A percentile compares a stretch with the other conserved stretches of the same genome.
phyloP scores from a whole-genome alignment of 2,888 invertebrate genomes.

The Gasteruption jaculator region DNA sequence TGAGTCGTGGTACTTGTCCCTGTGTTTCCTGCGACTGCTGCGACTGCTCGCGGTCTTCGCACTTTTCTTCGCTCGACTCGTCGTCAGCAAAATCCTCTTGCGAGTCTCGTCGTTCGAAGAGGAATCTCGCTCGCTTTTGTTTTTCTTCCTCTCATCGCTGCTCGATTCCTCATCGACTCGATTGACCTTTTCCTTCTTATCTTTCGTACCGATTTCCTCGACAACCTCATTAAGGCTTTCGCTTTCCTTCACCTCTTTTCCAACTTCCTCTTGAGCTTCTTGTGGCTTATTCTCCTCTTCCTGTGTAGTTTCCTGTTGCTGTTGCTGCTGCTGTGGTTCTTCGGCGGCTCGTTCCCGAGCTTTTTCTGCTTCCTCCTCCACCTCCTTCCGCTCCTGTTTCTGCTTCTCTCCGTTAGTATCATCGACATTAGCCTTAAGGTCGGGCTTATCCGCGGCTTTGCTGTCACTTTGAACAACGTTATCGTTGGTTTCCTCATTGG shows the following conservation, averaged over 20 bases:
- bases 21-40: slow-evolving; percentile 37
- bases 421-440: too few species aligned
- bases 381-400: slow-evolving; percentile 13
- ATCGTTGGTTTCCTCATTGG: slow-evolving; percentile 34
- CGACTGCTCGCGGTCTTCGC: too few species aligned
- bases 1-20: slow-evolving; percentile 42
- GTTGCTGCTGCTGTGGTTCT: too few species aligned
- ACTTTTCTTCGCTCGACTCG: slow-evolving; percentile 4
- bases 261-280: not conserved
- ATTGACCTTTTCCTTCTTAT: slow-evolving; percentile 18
- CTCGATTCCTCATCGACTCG: slow-evolving; percentile 20
- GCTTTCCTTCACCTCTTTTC: not conserved
- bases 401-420: slow-evolving; percentile 11
- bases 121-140: slow-evolving; percentile 23
- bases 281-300: not conserved
- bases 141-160: slow-evolving; percentile 16
- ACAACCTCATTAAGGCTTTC: slow-evolving; percentile 19
- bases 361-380: slow-evolving; percentile 8
- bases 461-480: too few species aligned
- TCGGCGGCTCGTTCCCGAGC: too few species aligned
- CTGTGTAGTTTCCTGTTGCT: not conserved
- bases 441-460: too few species aligned
- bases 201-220: slow-evolving; percentile 7
- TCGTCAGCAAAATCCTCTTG: slow-evolving; percentile 26
- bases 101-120: slow-evolving; percentile 26